Conservation (phyloP, 2,797 vertebrate genomes). For the Aulostomus chinensis region DNA sequence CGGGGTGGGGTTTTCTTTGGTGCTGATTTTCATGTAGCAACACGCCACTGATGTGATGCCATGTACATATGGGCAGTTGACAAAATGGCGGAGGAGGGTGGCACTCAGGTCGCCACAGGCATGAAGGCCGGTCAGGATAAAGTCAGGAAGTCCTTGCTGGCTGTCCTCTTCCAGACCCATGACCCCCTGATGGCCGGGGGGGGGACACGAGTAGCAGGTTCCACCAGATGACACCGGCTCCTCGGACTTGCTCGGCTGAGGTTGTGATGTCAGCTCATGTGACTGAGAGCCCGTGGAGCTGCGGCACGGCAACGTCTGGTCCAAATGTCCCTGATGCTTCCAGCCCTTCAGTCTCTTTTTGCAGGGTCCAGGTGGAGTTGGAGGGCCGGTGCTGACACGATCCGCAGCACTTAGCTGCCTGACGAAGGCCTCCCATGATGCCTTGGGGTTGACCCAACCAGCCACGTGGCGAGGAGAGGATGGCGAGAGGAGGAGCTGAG, state of each 20-base stretch:
- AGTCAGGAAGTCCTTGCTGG: slow-evolving; percentile 24
- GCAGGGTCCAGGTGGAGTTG: slow-evolving; percentile 28
- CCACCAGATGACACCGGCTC: not conserved
- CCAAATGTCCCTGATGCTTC: not conserved
- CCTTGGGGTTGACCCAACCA: slow-evolving; percentile 83
- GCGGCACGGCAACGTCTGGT: not conserved
- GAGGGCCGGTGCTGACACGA: slow-evolving; percentile 1
- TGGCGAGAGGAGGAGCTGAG: slow-evolving; percentile 2
- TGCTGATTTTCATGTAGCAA: slow-evolving; percentile 95
- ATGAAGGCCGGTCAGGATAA: slow-evolving; percentile 89
- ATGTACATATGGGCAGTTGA: slow-evolving; percentile 76
- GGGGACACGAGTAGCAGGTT: not conserved
- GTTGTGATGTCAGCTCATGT: not conserved
- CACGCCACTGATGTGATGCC: slow-evolving; percentile 90
- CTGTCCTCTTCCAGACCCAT: no score
- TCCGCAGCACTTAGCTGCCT: slow-evolving; percentile 56
- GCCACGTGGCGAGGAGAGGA: slow-evolving; percentile 75
- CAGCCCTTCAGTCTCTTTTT: slow-evolving; percentile 64
- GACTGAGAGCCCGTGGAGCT: not conserved
- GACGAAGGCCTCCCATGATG: slow-evolving; percentile 83
- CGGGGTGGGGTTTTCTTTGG: slow-evolving; percentile 69
- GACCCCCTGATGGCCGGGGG: not conserved
- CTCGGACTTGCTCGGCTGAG: not conserved
- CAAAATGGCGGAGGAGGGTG: slow-evolving; percentile 88
- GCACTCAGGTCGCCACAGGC: slow-evolving; percentile 93